phyloP scores from a whole-genome alignment of 1,140 invertebrate species.

The Adelges cooleyi region DNA sequence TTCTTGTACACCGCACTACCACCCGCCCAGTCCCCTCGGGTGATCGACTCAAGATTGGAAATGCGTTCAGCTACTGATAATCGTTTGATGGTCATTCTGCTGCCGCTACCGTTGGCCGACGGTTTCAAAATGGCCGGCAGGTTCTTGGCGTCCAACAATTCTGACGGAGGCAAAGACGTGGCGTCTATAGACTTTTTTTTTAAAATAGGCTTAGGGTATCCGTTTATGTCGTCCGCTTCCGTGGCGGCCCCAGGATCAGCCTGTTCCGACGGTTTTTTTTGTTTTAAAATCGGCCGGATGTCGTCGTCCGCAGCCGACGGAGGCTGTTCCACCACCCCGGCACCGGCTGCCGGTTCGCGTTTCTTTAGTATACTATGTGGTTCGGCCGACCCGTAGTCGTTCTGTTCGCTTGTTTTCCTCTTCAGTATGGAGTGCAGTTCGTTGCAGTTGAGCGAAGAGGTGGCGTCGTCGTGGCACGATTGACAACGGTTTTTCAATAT shows the following conservation, averaged over 20 bases:
- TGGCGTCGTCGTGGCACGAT: conserved; percentile 20
- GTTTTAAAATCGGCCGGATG: not conserved
- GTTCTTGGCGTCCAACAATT: not conserved
- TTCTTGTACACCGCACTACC: not conserved
- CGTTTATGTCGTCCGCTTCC: not conserved
- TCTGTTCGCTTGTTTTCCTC: conserved; percentile 12
- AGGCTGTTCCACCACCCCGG: not conserved
- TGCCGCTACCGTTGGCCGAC: not conserved
- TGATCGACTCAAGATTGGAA: conserved; percentile 31
- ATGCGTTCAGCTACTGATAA: conserved; percentile 33
- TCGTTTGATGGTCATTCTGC: not conserved
- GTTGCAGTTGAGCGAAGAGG: not conserved
- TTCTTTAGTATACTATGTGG: conserved; percentile 13
- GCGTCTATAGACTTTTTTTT: not conserved
- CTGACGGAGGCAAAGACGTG: not conserved
- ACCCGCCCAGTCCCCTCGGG: too few species aligned
- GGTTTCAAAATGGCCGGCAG: not conserved
- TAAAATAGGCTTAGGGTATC: not conserved
- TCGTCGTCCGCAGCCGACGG: not conserved
- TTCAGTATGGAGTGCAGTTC: conserved; percentile 29
- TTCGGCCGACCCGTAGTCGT: not conserved
- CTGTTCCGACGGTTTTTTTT: not conserved
- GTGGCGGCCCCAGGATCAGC: not conserved
- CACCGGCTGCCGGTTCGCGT: not conserved
- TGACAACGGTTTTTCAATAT: conserved; percentile 54